Evolutionary conservation across 2,888 invertebrate species (phyloP), one percentile per base, ranked within the genome.

Genomic region (Scrobipalpa atriplicella): DNA sequence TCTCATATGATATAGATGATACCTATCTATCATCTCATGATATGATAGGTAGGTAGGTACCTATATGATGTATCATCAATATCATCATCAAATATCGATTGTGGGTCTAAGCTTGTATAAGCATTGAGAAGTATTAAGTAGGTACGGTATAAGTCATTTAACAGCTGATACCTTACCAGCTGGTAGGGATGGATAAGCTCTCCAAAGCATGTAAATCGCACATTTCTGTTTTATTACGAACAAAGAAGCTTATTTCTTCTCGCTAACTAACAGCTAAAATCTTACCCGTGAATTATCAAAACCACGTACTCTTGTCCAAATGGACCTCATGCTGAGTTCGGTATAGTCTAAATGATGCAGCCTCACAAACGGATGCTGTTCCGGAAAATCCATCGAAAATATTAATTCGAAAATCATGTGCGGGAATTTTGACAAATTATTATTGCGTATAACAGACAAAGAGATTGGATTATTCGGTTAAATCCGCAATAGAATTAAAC

Each of bases 301-400:
- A 64, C 78, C 76, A 18, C 80, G 76, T 29, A 85, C 79, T 72
- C 81, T 81, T 18, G 85, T 87, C 88, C 86, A 87, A 69, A 89
- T 83, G 36, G 86, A 89, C 70, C 79, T 82, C 86, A 87, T 85
- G 64, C 66, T 75, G 41, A 69, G 69, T 56, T 71, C 71, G 29
- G 63, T 65, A 64, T 66, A 52, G 63, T 72, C 69, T 43, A 69
- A 71, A 70, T 68, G 67, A 52, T 68, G 19, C 11, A 11, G 18
- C 16, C 21, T 56, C 56, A 52, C 52, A 18, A 36, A 58, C 8
- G 38, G 58, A 7, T 58, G 38, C 11, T 36, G 58, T 16, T 58
- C 58, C 7, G 38, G 9, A 38, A 58, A 58, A 65, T 60, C 47
- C 56, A 66, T 66, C 47, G 51, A 58, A 63, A 62, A n/a, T 11